Base-by-base conservation (phyloP, 2,797 vertebrate species). In the Spinibarbus caldwelli region DNA sequence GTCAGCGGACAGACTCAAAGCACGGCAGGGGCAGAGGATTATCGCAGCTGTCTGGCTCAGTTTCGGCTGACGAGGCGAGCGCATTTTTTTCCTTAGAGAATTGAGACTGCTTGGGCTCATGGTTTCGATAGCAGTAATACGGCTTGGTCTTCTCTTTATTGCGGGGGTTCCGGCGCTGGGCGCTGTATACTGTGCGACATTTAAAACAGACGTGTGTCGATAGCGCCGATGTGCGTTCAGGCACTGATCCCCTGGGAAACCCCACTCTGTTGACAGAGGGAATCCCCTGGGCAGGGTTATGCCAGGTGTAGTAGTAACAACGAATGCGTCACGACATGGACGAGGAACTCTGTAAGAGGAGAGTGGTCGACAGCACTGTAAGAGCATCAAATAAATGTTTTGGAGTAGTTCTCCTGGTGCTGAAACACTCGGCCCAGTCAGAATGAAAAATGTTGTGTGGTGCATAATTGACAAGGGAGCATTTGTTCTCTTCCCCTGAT, bases 161-260 rank as follows among this genome's bases (percentile, higher is more conserved):
- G 1, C 31, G 0, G 36, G 17, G 31, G 19, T 67, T 36, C 31
- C 0, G 8, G 31, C 4, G 0, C 29, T 19, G 6, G 15, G 1
- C 1, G 17, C 19, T 21, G 4, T 36, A 67, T 36, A 34, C 34
- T 19, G 21, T 1, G 9, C 4, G 0, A 67, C 34, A 23, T 67
- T 67, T 67, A 38, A 38, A 34, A 45, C 34, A 38, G 31, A 52
- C 49, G 9, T 52, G 6, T 52, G 19, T 21, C 6, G 19, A 23
- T 23, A 11, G 66, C 9, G 0, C 36, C 19, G 49, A 52, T 68
- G 34, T 38, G 9, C 2, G 0, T 23, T 64, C 29, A 66, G 62
- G 62, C 29, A 15, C 15, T 34, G 15, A 66, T 66, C 15, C 15
- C 29, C 62, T 34, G 15, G 29, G 29, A 34, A 66, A 34, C 17